Evolutionary conservation across 2,797 vertebrate genomes (phyloP), one percentile per base, ranked within the genome.

Genomic region (Tiaroga cobitis): DNA sequence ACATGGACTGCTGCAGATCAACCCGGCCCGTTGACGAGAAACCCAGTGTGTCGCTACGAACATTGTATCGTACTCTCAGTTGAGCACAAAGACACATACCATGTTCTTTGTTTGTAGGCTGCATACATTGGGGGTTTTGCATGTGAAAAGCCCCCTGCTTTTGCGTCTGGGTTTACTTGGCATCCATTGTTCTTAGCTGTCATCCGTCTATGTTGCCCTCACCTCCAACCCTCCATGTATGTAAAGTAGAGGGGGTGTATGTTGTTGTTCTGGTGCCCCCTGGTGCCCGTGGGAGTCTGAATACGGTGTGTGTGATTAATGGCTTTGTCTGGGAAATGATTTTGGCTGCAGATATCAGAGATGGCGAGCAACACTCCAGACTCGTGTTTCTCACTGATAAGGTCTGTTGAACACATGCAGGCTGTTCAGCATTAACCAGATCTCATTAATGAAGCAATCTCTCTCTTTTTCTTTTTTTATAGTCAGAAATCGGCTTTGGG

Each of bases 401-500:
- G 59, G 84, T 81, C 79, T 81, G 79, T 49, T 85, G 11, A 80
- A 59, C 26, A 51, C 75, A 68, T 59, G 49, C 73, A 46, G 54
- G 59, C 82, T 81, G 70, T 86, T 84, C 32, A 51, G 70, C 46
- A 69, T 68, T 56, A 83, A 59, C 51, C 8, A 15, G 37, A 83
- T 87, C 73, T 41, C 56, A 81, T 79, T 88, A 88, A 83, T 78
- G 32, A 83, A 29, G 26, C 67, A 59, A 19, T 72, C 15, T 68
- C 65, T 43, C 80, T 90, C 54, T 32, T 39, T 32, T 41, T 49
- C 4, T 49, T 16, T 63, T 82, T 43, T 90, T 54, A 41, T 91
- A 99, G 98, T 99, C 98, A 68, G 98, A 99, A 96, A 99, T 99
- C 89, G 98, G 98, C 75, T 99, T 99, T 93, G 98, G 98, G 79